Evolutionary conservation across 2,888 invertebrate genomes (phyloP), one percentile per base, ranked within the genome.

Genomic region (Andrena trimmerana): DNA sequence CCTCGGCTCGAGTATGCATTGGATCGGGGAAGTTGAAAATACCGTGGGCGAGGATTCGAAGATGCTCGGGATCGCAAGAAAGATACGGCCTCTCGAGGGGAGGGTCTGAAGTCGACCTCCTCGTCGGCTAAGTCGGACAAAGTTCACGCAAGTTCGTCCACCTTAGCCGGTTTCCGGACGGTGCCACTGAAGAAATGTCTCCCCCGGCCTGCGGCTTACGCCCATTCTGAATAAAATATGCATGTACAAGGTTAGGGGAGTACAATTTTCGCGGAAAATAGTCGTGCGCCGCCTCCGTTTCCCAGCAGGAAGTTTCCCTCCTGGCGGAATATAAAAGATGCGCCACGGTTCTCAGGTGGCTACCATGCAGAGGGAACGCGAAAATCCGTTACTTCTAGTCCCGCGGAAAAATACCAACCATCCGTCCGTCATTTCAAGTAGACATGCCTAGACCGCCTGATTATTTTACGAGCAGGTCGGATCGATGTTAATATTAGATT

Each of bases 261-360:
- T 87, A 88, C 89, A 92, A 91, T 92, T 92, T 92, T 88, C 88
- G 70, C 87, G 88, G 90, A 91, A 92, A 92, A 90, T 90, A 89
- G 88, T 88, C 70, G 62, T 2, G 62, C 67, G 62, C 73, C 66
- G 59, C 65, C 48, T 57, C 68, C 59, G 48, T 67, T 76, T 59
- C 54, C 79, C 80, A 42, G 48, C 36, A 68, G 66, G 73, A 84
- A 90, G 71, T 90, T 85, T 84, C 60, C 75, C 74, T 59, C 29
- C 62, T 54, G 60, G 48, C 77, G 60, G 70, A 81, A 66, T 80
- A 84, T 74, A 82, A 76, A 84, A 75, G 74, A 75, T 65, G 59
- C 54, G 36, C 65, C 66, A 16, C 33, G 63, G 33, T n/a, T 69
- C 67, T 65, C 63, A 33, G 62, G 52, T 50, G 76, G 76, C 80